phyloP scores from a whole-genome alignment of 2,113 vertebrate genomes.

The Paraplagusia blochii region DNA sequence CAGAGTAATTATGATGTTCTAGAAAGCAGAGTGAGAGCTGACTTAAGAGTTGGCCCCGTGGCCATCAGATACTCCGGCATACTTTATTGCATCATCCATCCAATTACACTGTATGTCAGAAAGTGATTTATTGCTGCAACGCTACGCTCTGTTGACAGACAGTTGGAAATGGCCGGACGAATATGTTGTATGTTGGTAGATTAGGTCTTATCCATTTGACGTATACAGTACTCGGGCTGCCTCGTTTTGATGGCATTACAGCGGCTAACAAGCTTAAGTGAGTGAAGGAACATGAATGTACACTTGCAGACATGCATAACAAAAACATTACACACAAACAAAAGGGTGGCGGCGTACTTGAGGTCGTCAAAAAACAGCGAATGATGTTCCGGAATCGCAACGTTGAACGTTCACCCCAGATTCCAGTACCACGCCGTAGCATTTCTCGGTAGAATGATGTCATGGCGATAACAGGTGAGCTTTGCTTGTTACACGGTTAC shows the following conservation, averaged over 20 bases:
- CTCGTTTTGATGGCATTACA: conserved; percentile 14
- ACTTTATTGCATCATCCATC: conserved; percentile 58
- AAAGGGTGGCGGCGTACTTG: neutral
- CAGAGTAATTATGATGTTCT: conserved; percentile 71
- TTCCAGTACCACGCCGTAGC: too few species aligned
- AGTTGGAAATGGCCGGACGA: conserved; percentile 31
- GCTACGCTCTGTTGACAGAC: conserved; percentile 37
- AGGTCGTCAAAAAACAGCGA: too few species aligned
- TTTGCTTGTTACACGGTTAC: too few species aligned
- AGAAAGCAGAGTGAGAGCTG: conserved; percentile 60
- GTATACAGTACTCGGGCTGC: neutral
- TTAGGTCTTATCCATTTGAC: conserved; percentile 40
- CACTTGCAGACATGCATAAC: conserved; percentile 8
- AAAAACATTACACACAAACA: conserved; percentile 7
- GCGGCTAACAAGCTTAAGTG: conserved; percentile 18
- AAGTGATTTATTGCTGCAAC: conserved; percentile 61
- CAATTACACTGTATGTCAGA: conserved; percentile 66
- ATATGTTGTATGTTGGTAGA: conserved; percentile 33
- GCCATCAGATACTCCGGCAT: conserved; percentile 57
- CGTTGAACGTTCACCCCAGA: too few species aligned
- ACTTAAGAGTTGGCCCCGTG: conserved; percentile 54
- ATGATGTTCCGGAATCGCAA: too few species aligned
- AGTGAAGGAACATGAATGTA: neutral
- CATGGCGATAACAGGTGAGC: too few species aligned
- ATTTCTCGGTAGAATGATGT: too few species aligned